Base-by-base conservation (phyloP, 1,140 invertebrate species). In the Drosophila asahinai region DNA sequence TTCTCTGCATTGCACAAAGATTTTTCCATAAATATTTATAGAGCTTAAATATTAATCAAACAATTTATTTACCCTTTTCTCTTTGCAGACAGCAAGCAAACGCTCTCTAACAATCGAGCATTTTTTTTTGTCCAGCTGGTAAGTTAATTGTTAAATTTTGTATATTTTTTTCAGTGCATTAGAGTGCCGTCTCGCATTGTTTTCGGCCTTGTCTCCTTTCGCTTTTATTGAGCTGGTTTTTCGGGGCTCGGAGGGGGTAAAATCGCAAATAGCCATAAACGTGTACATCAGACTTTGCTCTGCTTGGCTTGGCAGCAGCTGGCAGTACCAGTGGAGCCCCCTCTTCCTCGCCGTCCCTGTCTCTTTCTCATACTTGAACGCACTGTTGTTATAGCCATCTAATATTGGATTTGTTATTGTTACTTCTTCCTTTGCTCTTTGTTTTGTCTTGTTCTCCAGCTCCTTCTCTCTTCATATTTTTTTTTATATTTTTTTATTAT, bases 351-450 rank as follows among this genome's bases (percentile, higher is more conserved):
- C 9, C 11, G 3, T 0, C 27, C 27, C 47, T 65, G 51, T n/a
- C 47, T 12, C 42, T 45, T 7, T 15, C 12, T 62, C 51, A 66
- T 73, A 73, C 83, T 86, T 77, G 65, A 73, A 73, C 67, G 71
- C 80, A 66, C 73, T 86, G 83, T 83, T 86, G 80, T 86, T 82
- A 80, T 73, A 67, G 80, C 72, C 83, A 80, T 87, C 80, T 87
- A 83, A 87, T 86, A 86, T 86, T 86, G 83, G 80, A 86, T 86
- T 86, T 86, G 83, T 80, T 87, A 87, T 87, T 86, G 83, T 83
- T 83, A 83, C 80, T 77, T 83, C 71, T 73, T 77, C 38, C 48
- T 63, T 45, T 61, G 38, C 17, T 60, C 61, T 77, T 66, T 45
- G 64, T 67, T 77, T 74, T 67, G 62, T 70, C 63, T 49, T 58